A percentile compares a stretch with the other conserved stretches of the same genome.
Evolutionary conservation across 2,113 vertebrate species (phyloP).

Genomic region (Microtus montanus): DNA sequence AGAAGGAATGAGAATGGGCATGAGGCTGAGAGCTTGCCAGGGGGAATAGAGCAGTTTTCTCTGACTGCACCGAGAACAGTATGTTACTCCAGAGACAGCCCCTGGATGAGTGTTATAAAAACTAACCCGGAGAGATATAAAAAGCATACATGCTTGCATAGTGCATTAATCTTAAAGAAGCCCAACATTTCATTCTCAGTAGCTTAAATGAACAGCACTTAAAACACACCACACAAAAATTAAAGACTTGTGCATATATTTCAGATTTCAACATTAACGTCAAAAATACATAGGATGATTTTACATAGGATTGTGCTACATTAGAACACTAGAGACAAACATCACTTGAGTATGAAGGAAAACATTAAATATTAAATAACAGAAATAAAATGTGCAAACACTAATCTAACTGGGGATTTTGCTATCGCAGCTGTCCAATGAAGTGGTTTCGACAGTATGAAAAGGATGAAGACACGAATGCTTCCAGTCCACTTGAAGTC

Average conservation of each 20-base stretch:
- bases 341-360: conserved; percentile 97
- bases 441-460: conserved; percentile 99
- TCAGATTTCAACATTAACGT: conserved; percentile 98
- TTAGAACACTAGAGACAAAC: conserved; percentile 97
- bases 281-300: conserved; percentile 99
- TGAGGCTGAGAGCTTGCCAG: conserved; percentile 51
- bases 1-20: conserved; percentile 50
- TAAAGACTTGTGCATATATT: conserved; percentile 94
- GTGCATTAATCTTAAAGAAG: conserved; percentile 84
- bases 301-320: conserved; percentile 98
- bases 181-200: conserved; percentile 83
- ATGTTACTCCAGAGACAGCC: conserved; percentile 7
- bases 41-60: conserved; percentile 64
- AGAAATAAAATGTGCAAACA: conserved; percentile 98
- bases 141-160: conserved; percentile 85
- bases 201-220: conserved; percentile 87
- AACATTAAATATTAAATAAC: conserved; percentile 99
- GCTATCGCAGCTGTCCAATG: conserved; percentile 98
- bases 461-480: conserved; percentile 91
- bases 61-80: conserved; percentile 33
- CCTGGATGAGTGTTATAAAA: conserved; percentile 50
- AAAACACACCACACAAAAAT: conserved; percentile 87
- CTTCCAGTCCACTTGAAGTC: conserved; percentile 95
- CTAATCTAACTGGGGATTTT: conserved; percentile 94
- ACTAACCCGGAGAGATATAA: conserved; percentile 48